phyloP scores from a whole-genome alignment of 1,140 invertebrate species.

The Rhynchophorus ferrugineus region DNA sequence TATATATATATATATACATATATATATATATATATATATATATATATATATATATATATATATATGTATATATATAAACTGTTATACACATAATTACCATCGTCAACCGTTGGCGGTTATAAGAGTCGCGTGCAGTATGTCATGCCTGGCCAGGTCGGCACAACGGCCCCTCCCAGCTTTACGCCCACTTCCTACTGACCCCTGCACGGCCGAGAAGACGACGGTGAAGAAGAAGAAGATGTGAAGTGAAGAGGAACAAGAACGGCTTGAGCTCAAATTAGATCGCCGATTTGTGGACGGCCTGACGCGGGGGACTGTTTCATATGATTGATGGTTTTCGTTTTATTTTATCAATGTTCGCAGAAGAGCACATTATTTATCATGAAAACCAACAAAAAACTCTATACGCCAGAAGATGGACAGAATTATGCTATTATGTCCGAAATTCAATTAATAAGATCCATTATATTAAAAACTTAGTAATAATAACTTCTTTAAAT shows the following conservation, averaged over 20 bases:
- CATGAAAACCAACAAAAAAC: no score
- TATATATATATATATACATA: no score
- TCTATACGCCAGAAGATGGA: no score
- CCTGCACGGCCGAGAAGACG: conserved; percentile 17
- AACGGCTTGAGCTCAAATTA: neutral
- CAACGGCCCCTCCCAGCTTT: conserved; percentile 26
- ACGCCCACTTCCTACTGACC: conserved; percentile 33
- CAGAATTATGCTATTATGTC: no score
- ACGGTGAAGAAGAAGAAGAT: conserved; percentile 8
- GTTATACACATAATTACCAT: no score
- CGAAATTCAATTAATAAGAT: no score
- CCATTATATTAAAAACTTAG: no score
- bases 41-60: no score
- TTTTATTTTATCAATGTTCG: neutral
- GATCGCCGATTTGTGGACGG: neutral
- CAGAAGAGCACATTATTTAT: no score
- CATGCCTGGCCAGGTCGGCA: conserved; percentile 20
- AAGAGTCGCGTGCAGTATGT: conserved; percentile 7
- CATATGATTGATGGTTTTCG: neutral
- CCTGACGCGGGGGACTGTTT: conserved; percentile 1
- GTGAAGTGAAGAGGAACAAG: neutral
- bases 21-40: no score
- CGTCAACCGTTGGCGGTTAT: conserved; percentile 5
- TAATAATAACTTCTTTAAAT: no score
- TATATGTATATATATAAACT: no score